These are phyloP conservation scores for Echinometra lucunter DNA, from an alignment of 53 echinoderm and acorn worm genomes.

Conservation along the genomic window DNA sequence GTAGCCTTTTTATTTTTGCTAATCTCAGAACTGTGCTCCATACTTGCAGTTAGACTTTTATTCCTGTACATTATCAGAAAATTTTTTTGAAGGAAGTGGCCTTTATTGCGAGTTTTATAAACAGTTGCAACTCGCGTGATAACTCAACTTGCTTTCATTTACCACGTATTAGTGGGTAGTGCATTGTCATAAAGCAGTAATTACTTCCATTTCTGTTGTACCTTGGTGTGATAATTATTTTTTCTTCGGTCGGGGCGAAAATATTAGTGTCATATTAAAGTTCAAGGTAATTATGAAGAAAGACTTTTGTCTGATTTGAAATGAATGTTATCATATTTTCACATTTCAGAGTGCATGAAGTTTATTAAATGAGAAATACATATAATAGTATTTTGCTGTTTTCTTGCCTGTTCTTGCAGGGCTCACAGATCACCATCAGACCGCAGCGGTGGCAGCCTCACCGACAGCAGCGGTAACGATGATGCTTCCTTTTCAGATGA, in stretches of 20 bases:
- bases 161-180: background rate
- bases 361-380: background rate
- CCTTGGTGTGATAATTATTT: background rate
- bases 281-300: no score
- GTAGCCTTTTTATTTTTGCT: background rate
- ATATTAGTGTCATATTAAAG: no score
- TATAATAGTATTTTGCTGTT: background rate
- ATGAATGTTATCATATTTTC: no score
- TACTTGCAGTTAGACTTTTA: background rate
- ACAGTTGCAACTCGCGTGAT: background rate
- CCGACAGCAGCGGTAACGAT: constrained; percentile 64
- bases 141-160: background rate
- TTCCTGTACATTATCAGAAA: background rate
- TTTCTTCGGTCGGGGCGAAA: background rate
- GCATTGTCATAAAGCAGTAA: background rate
- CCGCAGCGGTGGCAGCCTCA: constrained; percentile 40
- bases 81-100: background rate
- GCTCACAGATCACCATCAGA: constrained; percentile 59
- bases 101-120: background rate
- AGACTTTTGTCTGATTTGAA: background rate
- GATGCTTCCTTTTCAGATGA: background rate
- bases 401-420: constrained; percentile 8
- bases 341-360: background rate
- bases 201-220: background rate
- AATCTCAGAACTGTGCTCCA: background rate